phyloP scores from a whole-genome alignment of 2,113 vertebrate genomes.

The Melospiza georgiana region DNA sequence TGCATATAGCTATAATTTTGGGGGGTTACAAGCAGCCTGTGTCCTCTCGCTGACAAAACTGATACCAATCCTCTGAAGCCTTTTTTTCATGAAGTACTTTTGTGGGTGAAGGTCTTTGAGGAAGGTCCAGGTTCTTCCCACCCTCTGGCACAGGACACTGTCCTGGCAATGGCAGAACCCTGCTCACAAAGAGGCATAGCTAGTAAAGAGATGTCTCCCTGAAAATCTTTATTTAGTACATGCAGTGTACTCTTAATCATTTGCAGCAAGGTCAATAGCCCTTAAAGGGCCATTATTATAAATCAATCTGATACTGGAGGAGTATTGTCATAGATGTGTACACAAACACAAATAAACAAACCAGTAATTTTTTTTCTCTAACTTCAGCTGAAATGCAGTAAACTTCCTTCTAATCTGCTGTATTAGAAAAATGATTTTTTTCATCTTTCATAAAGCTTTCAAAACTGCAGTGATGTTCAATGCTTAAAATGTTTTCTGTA shows the following conservation, averaged over 20 bases:
- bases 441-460: neutral
- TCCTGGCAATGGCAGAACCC: neutral
- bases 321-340: neutral
- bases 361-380: neutral
- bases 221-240: conserved; percentile 36
- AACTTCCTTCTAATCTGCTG: neutral
- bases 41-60: neutral
- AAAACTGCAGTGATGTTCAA: neutral
- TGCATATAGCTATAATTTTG: neutral
- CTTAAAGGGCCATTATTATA: conserved; percentile 20
- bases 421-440: neutral
- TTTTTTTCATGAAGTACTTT: neutral
- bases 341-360: neutral
- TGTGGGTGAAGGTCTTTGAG: neutral
- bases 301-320: conserved; percentile 9
- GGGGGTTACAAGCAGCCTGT: neutral
- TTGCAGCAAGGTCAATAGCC: conserved; percentile 5
- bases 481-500: neutral
- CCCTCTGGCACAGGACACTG: neutral
- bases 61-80: neutral
- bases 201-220: conserved; percentile 8
- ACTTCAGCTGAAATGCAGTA: neutral
- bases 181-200: neutral
- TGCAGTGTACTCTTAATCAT: neutral
- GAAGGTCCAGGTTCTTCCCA: neutral